Evolutionary conservation across 2,888 invertebrate genomes (phyloP).

Genomic region (Malachius bipustulatus): DNA sequence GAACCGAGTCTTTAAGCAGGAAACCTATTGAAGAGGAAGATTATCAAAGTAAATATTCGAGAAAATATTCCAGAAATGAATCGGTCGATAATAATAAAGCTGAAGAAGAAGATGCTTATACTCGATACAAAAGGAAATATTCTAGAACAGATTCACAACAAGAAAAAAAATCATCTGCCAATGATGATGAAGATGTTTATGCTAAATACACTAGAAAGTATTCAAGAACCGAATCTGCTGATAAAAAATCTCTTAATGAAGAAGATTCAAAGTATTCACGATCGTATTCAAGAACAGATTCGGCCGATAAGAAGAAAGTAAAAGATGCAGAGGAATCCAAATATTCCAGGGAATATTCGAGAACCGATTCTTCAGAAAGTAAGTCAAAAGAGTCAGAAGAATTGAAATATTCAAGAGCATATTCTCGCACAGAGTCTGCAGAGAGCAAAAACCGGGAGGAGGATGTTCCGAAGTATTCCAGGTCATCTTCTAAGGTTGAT

Average conservation of each 20-base stretch:
- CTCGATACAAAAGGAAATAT: slow-evolving; percentile 17
- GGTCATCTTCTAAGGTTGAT: too few relatives aligned
- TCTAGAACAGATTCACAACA: slow-evolving; percentile 13
- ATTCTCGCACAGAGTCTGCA: slow-evolving; percentile 21
- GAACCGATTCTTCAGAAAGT: neutral
- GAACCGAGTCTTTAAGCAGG: slow-evolving; percentile 22
- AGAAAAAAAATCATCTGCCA: slow-evolving; percentile 9
- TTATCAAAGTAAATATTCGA: slow-evolving; percentile 22
- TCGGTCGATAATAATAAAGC: slow-evolving; percentile 15
- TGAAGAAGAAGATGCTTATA: slow-evolving; percentile 18
- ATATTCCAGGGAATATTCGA: slow-evolving; percentile 6
- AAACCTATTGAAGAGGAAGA: slow-evolving; percentile 24
- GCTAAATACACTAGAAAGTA: slow-evolving; percentile 22
- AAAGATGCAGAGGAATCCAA: slow-evolving; percentile 8
- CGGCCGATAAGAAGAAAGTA: neutral
- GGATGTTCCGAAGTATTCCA: too few relatives aligned
- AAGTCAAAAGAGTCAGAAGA: slow-evolving; percentile 20
- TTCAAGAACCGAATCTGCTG: slow-evolving; percentile 14
- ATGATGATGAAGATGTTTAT: slow-evolving; percentile 20
- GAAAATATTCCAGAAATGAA: slow-evolving; percentile 21
- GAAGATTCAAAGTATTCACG: slow-evolving; percentile 8
- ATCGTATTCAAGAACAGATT: neutral
- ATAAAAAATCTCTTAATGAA: slow-evolving; percentile 10
- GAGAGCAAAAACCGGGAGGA: too few relatives aligned
- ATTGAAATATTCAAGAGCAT: slow-evolving; percentile 21